Conservation (phyloP, 2,797 vertebrate species). For the Petrocephalus schoutedeni region DNA sequence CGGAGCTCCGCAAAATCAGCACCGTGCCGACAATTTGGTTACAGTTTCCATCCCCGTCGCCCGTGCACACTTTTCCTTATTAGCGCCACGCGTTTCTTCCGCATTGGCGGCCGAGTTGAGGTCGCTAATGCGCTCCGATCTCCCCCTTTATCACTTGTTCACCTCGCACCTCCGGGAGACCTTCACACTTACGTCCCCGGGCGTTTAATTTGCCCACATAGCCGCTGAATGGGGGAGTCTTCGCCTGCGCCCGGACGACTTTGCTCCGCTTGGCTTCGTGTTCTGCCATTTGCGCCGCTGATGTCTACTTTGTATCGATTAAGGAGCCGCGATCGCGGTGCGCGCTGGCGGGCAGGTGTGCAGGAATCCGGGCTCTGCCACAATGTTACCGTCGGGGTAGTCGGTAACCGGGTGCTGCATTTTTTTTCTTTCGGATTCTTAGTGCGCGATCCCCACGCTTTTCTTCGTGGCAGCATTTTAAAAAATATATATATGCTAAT, state of each 20-base stretch:
- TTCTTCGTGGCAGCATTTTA: not conserved
- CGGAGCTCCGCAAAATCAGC: not conserved
- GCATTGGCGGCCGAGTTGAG: not conserved
- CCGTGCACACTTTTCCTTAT: not conserved
- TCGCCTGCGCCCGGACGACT: not conserved
- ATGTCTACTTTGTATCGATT: not conserved
- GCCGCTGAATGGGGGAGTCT: not conserved
- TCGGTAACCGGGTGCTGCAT: slow-evolving; percentile 23
- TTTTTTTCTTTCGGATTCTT: not conserved
- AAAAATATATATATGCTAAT: not conserved
- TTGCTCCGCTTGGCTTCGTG: not conserved
- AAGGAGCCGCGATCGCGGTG: not conserved
- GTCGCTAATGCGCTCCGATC: not conserved
- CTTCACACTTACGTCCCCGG: slow-evolving; percentile 14
- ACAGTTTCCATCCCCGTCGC: not conserved
- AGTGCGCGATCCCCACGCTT: not conserved
- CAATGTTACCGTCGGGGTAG: slow-evolving; percentile 50
- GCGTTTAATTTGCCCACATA: not conserved
- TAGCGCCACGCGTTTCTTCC: not conserved
- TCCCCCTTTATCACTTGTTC: not conserved
- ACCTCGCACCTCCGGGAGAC: slow-evolving; percentile 20
- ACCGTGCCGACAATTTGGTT: not conserved
- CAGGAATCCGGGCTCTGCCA: slow-evolving; percentile 75
- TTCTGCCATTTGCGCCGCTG: not conserved
- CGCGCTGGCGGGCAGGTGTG: slow-evolving; percentile 66